Evolutionary conservation across 2,113 vertebrate species (phyloP), one percentile per base, ranked within the genome.

Genomic region (Python bivittatus): DNA sequence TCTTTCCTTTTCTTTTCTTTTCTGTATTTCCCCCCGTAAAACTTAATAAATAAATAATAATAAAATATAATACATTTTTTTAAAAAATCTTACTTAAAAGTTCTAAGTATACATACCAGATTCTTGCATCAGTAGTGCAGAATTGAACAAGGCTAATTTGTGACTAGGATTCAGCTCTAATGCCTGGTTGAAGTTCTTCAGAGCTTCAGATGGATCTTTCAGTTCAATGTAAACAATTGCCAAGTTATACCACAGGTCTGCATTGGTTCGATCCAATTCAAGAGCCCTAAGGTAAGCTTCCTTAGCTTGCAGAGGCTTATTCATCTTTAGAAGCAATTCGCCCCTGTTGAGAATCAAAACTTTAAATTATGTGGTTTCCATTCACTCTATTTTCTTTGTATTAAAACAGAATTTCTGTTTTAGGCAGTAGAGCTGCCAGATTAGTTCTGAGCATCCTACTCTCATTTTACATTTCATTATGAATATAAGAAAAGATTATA

Each of bases 161-260:
- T 99, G 99, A 0, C 93, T 96, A 0, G 98, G 98, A 97, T 98
- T 99, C 91, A 99, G 97, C 95, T 99, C 98, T 88, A 99, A 97
- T 0, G 99, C 99, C 57, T 90, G 98, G 96, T 99, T 99, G 95
- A 99, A 99, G 96, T 99, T 99, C 95, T 98, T 98, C 92, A 99
- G 96, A 7, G 99, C 99, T 95, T 99, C 99, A 0, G 98, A 94
- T 5, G 98, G 98, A 95, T 99, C 99, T 97, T 99, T 99, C 98
- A 99, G 98, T 96, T 99, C 99, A 72, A 99, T 99, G 95, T 99
- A 98, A 96, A 99, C 99, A 88, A 99, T 99, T 25, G 99, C 99
- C 96, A 99, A 96, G 96, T 99, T 99, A 97, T 99, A 99, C 99
- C 99, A 99, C 91, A 99, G 97, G 95, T 99, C 99, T 58, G 99